These are phyloP conservation scores for Drosophila testacea DNA, from an alignment of 2,888 invertebrate genomes.

Conservation along the genomic window DNA sequence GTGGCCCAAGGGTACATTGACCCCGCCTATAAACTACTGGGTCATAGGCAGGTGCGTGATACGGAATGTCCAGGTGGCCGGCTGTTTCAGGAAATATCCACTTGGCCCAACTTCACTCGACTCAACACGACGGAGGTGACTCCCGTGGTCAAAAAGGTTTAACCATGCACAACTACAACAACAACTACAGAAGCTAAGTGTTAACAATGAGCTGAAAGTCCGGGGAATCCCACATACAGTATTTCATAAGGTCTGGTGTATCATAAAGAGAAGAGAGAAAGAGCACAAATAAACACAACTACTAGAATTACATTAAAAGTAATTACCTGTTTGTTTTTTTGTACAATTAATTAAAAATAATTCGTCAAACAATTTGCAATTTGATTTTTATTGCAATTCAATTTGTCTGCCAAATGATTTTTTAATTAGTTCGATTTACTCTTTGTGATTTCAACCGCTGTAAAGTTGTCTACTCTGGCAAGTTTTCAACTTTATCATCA, in stretches of 20 bases:
- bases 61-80: conserved; percentile 90
- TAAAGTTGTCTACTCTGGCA: conserved; percentile 29
- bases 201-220: conserved; percentile 16
- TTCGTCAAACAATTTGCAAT: conserved; percentile 27
- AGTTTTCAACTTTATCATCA: conserved; percentile 37
- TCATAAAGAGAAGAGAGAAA: conserved; percentile 5
- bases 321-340: not conserved
- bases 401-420: conserved; percentile 24
- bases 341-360: conserved; percentile 41
- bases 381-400: conserved; percentile 36
- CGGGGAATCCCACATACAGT: conserved; percentile 20
- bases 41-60: conserved; percentile 87
- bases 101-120: conserved; percentile 87
- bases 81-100: conserved; percentile 87
- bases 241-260: conserved; percentile 34
- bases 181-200: conserved; percentile 27
- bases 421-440: conserved; percentile 45
- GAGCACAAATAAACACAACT: conserved; percentile 34
- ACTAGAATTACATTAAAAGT: conserved; percentile 38
- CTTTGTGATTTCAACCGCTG: conserved; percentile 24
- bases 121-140: conserved; percentile 61
- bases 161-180: not conserved
- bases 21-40: conserved; percentile 87
- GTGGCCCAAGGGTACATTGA: conserved; percentile 87
- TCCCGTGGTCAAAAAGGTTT: conserved; percentile 29